Evolutionary conservation across 2,113 vertebrate genomes (phyloP).

Genomic region (Dendropsophus ebraccatus): DNA sequence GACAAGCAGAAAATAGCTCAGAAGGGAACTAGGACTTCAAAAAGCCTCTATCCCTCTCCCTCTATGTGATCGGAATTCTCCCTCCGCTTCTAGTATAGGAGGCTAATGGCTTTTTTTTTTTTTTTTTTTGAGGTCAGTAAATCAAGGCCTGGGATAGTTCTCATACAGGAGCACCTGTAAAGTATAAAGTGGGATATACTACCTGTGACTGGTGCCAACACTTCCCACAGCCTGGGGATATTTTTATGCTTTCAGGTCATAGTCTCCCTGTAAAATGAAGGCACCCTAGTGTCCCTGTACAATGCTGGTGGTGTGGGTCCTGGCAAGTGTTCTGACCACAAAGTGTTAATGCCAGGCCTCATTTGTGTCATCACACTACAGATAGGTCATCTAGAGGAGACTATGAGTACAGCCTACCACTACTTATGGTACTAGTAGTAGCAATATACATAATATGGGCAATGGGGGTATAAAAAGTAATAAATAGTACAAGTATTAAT

Average conservation of each 20-base stretch:
- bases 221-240: conserved; percentile 59
- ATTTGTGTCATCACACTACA: background rate
- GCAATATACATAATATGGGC: background rate
- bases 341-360: background rate
- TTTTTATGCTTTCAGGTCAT: conserved; percentile 60
- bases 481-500: background rate
- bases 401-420: background rate
- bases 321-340: background rate
- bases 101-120: conserved; percentile 70
- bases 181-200: conserved; percentile 63
- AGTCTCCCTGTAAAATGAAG: conserved; percentile 6
- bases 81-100: conserved; percentile 67
- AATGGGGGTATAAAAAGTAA: background rate
- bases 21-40: conserved; percentile 70
- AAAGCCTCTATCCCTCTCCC: conserved; percentile 56
- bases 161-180: conserved; percentile 73
- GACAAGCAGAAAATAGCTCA: conserved; percentile 81
- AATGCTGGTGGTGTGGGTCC: background rate
- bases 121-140: conserved; percentile 72
- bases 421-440: background rate
- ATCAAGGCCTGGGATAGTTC: conserved; percentile 71
- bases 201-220: conserved; percentile 65
- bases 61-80: conserved; percentile 67
- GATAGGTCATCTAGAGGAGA: background rate
- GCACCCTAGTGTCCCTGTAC: conserved; percentile 23